Evolutionary conservation across 2,797 vertebrate species (phyloP).

Genomic region (Propithecus deckenii): DNA sequence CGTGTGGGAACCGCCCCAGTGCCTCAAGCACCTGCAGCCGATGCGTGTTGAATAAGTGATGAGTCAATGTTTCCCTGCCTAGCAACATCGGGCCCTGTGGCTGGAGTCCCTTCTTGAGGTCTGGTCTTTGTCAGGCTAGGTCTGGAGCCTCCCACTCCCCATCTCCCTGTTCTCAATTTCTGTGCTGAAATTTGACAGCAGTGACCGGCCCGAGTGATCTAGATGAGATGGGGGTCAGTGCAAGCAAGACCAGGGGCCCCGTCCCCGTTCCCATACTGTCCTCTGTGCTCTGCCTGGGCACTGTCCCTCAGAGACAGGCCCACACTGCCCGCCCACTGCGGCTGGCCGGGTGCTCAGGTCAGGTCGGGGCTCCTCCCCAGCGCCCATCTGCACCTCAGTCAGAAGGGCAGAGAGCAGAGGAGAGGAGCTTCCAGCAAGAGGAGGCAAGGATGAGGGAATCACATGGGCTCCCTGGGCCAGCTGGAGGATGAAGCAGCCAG

Average conservation of each 20-base stretch:
- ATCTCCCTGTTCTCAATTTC: background rate
- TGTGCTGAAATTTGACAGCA: background rate
- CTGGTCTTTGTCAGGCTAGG: background rate
- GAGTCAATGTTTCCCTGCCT: too few relatives aligned
- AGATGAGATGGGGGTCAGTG: background rate
- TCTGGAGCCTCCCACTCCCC: background rate
- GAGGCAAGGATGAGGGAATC: background rate
- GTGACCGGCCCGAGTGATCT: background rate
- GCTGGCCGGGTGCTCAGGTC: background rate
- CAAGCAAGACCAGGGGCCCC: background rate
- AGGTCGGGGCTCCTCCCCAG: background rate
- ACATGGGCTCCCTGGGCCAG: background rate
- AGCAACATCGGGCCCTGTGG: accelerated
- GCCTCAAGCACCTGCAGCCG: background rate
- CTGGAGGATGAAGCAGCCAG: too few relatives aligned
- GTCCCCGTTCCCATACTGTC: background rate
- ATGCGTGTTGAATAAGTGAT: background rate
- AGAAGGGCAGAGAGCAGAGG: background rate
- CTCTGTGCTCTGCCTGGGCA: accelerated
- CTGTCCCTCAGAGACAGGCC: background rate
- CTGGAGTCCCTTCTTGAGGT: background rate
- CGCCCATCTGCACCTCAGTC: background rate
- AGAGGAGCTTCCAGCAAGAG: background rate
- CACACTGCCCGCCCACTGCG: accelerated
- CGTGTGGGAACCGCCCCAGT: accelerated